These are phyloP conservation scores for Oryzias dopingdopingensis DNA, from an alignment of 2,797 vertebrate species.

Conservation along the genomic window DNA sequence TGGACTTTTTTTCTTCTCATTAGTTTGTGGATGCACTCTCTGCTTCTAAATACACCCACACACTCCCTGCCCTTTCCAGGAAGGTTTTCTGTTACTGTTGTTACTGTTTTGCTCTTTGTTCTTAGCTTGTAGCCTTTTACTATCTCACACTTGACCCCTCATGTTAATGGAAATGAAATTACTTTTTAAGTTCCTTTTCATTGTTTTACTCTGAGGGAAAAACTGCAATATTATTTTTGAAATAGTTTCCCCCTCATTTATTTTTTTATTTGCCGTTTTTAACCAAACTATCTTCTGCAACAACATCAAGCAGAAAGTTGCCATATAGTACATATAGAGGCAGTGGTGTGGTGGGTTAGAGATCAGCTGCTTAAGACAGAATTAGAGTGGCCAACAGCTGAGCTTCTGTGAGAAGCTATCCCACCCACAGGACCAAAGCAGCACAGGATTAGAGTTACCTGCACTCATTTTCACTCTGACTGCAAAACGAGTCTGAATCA, in stretches of 20 bases:
- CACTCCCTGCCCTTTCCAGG: constrained; percentile 59
- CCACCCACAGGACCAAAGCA: constrained; percentile 58
- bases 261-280: not conserved
- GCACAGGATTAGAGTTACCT: constrained; percentile 60
- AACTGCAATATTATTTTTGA: not conserved
- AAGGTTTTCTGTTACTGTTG: constrained; percentile 50
- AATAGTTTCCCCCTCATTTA: not conserved
- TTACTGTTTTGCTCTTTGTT: constrained; percentile 57
- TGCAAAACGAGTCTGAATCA: not conserved
- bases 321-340: constrained; percentile 37
- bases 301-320: not conserved
- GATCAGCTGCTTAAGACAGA: constrained; percentile 74
- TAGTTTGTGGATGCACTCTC: no score
- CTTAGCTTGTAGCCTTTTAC: constrained; percentile 10
- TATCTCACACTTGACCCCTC: constrained; percentile 28
- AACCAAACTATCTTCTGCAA: not conserved
- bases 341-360: constrained; percentile 56
- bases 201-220: not conserved
- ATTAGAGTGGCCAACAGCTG: constrained; percentile 77
- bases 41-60: constrained; percentile 7
- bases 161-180: constrained; percentile 10
- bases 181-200: not conserved
- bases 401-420: constrained; percentile 66
- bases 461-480: constrained; percentile 40
- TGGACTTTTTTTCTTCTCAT: no score